Percentiles rank a stretch among this genome's conserved stretches.
phyloP scores from a whole-genome alignment of 2,113 vertebrate genomes.

The Perca flavescens region DNA sequence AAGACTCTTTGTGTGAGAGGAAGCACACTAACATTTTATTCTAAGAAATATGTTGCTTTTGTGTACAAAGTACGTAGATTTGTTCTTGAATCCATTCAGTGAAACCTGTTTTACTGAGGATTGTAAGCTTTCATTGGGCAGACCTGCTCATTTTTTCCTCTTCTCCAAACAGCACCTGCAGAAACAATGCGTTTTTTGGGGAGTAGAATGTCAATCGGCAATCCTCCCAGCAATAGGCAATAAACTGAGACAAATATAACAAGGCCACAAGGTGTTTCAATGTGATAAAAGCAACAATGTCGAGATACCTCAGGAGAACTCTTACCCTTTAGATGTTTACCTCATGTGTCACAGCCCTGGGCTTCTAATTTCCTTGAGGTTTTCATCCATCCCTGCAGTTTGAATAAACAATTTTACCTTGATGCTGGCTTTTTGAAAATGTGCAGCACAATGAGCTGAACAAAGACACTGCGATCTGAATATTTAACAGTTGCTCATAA shows the following conservation, averaged over 20 bases:
- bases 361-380: constrained; percentile 11
- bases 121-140: not conserved
- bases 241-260: constrained; percentile 42
- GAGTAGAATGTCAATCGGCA: not conserved
- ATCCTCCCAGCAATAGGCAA: constrained; percentile 48
- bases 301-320: constrained; percentile 31
- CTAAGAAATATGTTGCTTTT: too few relatives aligned
- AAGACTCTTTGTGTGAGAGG: too few relatives aligned
- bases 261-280: constrained; percentile 45
- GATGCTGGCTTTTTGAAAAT: not conserved
- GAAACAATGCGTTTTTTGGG: not conserved
- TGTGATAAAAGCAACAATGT: constrained; percentile 46
- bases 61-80: not conserved
- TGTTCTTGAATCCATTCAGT: not conserved
- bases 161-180: constrained; percentile 19
- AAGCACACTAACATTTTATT: too few relatives aligned
- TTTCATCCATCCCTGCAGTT: constrained; percentile 18
- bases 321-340: constrained; percentile 33
- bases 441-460: constrained; percentile 19
- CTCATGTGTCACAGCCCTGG: constrained; percentile 16
- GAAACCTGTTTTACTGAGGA: not conserved
- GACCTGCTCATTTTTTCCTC: not conserved
- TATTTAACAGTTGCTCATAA: constrained; percentile 32
- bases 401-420: constrained; percentile 36
- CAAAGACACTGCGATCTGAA: constrained; percentile 15